Evolutionary conservation across 2,888 invertebrate genomes (phyloP).

Genomic region (Poecilus cupreus): DNA sequence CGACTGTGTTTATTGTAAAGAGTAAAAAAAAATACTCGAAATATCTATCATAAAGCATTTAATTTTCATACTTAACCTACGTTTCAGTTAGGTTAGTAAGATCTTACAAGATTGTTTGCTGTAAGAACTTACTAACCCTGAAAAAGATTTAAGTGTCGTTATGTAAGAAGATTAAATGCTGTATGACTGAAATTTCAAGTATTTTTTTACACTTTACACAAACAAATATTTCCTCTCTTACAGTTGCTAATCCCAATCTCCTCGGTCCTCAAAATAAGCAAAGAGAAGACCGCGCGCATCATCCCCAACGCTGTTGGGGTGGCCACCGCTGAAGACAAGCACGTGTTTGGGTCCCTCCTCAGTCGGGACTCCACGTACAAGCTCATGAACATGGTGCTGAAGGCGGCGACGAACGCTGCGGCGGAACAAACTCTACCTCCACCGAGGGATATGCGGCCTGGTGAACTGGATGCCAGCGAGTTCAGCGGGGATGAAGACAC

Average conservation of each 20-base stretch:
- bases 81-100: no score
- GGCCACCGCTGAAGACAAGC: slow-evolving; percentile 86
- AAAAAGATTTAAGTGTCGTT: no score
- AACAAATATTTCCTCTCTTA: slow-evolving; percentile 64
- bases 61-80: no score
- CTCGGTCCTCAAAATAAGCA: slow-evolving; percentile 90
- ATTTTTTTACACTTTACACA: not conserved
- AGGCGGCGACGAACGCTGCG: slow-evolving; percentile 74
- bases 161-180: no score
- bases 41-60: no score
- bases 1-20: no score
- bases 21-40: no score
- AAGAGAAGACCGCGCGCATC: slow-evolving; percentile 94
- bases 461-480: slow-evolving; percentile 73
- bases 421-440: slow-evolving; percentile 67
- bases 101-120: no score
- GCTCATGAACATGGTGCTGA: slow-evolving; percentile 91
- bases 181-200: not conserved
- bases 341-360: slow-evolving; percentile 91
- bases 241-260: slow-evolving; percentile 91
- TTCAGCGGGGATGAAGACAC: slow-evolving; percentile 77
- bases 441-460: slow-evolving; percentile 59
- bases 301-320: slow-evolving; percentile 96
- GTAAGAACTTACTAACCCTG: no score
- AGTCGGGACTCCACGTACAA: slow-evolving; percentile 92